A percentile compares a stretch with the other conserved stretches of the same genome.
Evolutionary conservation across 2,797 vertebrate species (phyloP).

Genomic region (Phoxinus dragarum): DNA sequence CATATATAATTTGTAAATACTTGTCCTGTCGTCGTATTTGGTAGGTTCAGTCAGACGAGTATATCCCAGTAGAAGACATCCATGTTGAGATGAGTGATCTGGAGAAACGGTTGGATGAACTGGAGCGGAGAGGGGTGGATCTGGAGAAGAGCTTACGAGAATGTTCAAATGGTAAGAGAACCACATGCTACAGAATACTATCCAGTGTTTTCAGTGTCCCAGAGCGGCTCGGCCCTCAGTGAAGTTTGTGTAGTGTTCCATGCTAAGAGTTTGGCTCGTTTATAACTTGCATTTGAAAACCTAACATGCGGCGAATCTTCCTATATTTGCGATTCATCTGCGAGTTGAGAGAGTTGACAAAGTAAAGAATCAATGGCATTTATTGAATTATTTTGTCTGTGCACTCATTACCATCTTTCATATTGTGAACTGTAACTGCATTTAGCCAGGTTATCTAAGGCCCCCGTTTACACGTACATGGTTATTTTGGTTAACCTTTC

Average conservation of each 20-base stretch:
- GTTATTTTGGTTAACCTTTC: too few relatives aligned
- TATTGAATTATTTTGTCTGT: background rate
- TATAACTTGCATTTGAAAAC: background rate
- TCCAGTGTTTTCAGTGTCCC: background rate
- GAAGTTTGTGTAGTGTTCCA: background rate
- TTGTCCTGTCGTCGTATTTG: background rate
- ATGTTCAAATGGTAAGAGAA: conserved; percentile 81
- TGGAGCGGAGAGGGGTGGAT: conserved; percentile 92
- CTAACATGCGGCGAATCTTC: background rate
- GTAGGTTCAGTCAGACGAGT: conserved; percentile 97
- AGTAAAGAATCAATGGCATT: background rate
- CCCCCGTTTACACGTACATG: too few relatives aligned
- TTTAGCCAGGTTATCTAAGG: background rate
- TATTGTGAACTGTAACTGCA: background rate
- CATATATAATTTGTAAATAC: background rate
- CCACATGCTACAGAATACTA: background rate
- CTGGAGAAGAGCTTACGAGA: conserved; percentile 92
- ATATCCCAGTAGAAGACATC: conserved; percentile 95
- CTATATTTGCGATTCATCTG: background rate
- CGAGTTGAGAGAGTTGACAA: background rate
- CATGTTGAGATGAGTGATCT: conserved; percentile 91
- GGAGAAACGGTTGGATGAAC: conserved; percentile 90
- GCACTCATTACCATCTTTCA: background rate
- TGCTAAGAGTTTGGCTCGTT: background rate
- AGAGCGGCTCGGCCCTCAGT: background rate